Percentiles rank a stretch among this genome's conserved stretches.
Evolutionary conservation across 2,113 vertebrate genomes (phyloP).

Genomic region (Sitta europaea): DNA sequence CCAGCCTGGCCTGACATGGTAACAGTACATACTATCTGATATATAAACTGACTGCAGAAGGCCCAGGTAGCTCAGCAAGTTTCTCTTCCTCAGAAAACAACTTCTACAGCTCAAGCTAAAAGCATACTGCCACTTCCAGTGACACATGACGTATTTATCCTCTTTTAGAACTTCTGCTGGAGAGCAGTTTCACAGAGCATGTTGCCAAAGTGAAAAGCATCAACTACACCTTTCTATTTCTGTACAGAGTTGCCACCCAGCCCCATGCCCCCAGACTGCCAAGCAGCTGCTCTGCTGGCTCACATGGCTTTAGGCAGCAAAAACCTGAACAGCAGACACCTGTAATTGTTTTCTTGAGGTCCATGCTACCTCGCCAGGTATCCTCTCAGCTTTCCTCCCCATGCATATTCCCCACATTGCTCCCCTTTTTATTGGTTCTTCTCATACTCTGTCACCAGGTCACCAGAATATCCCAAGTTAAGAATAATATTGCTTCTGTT

Average conservation of each 20-base stretch:
- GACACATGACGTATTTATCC: not conserved
- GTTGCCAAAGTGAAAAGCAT: not conserved
- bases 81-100: not conserved
- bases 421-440: not conserved
- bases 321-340: not conserved
- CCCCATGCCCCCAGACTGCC: not conserved
- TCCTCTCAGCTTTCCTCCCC: not conserved
- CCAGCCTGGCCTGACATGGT: not conserved
- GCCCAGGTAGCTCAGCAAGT: not conserved
- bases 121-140: not conserved
- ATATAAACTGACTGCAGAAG: not conserved
- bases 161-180: constrained; percentile 3
- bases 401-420: not conserved
- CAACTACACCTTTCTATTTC: constrained; percentile 17
- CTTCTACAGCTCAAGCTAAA: not conserved
- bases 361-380: not conserved
- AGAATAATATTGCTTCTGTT: not conserved
- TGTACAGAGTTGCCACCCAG: not conserved
- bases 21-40: not conserved
- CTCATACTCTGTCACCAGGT: not conserved
- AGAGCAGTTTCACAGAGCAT: not conserved
- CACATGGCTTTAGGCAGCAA: not conserved
- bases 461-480: not conserved
- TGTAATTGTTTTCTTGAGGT: not conserved
- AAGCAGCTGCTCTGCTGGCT: not conserved